Conservation (phyloP, 2,113 vertebrate genomes). For the Rhagologus leucostigma region DNA sequence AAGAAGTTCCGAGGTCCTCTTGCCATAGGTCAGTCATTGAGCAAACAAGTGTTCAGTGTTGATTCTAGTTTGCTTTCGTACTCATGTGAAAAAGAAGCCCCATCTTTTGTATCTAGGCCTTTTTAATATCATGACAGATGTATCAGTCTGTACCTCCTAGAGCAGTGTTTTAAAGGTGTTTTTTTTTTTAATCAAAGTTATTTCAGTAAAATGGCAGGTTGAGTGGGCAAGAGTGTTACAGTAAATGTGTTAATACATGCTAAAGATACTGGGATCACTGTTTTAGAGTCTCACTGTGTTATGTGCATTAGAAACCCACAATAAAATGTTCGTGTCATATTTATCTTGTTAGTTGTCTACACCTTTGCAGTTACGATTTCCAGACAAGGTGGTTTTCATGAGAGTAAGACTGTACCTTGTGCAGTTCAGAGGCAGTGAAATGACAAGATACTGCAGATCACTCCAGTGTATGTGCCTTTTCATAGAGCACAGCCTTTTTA, state of each 20-base stretch:
- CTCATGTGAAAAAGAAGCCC: background rate
- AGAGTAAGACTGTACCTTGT: background rate
- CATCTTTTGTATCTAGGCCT: background rate
- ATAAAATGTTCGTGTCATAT: background rate
- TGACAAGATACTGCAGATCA: background rate
- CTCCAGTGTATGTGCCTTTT: background rate
- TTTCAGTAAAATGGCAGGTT: background rate
- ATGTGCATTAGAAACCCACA: background rate
- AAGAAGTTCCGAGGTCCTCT: background rate
- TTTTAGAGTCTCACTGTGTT: background rate
- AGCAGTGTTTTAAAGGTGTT: background rate
- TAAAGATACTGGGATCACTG: background rate
- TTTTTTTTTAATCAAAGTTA: background rate
- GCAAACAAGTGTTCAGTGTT: background rate
- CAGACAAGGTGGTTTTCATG: background rate
- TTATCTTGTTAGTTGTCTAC: background rate
- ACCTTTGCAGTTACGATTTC: background rate
- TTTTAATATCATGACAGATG: background rate
- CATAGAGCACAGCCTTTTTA: background rate
- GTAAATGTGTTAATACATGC: background rate
- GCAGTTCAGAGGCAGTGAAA: background rate
- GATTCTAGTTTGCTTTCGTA: background rate
- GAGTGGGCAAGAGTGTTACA: background rate
- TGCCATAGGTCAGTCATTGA: background rate
- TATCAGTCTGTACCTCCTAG: background rate